phyloP scores from a whole-genome alignment of 1,140 invertebrate genomes.

The Eumeta japonica region DNA sequence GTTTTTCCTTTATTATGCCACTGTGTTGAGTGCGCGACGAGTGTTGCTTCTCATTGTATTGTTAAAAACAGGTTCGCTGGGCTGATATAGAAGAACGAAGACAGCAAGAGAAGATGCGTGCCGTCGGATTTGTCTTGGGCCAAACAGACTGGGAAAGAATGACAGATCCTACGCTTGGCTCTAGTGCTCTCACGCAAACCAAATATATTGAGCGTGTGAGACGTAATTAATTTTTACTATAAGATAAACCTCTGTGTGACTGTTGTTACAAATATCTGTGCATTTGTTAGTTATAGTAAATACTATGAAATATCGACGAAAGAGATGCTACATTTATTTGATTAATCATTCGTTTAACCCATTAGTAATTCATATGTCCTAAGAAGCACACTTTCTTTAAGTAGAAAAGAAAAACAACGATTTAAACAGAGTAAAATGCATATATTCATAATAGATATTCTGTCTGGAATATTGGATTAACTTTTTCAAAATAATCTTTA shows the following conservation, averaged over 20 bases:
- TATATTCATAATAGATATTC: too few species aligned
- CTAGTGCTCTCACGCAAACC: slow-evolving; percentile 85
- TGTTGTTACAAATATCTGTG: background rate
- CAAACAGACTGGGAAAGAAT: slow-evolving; percentile 93
- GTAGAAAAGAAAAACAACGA: too few species aligned
- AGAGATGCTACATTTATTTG: too few species aligned
- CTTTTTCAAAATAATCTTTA: too few species aligned
- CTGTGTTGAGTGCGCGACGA: too few species aligned
- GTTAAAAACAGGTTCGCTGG: slow-evolving; percentile 82
- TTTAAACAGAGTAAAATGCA: too few species aligned
- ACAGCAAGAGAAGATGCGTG: slow-evolving; percentile 85
- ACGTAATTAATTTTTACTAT: slow-evolving; percentile 1
- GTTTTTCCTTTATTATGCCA: background rate
- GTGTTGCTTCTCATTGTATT: slow-evolving; percentile 42
- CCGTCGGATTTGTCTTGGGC: slow-evolving; percentile 92
- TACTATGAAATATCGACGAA: too few species aligned
- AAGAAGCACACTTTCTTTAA: too few species aligned
- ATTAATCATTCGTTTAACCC: too few species aligned
- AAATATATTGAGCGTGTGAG: slow-evolving; percentile 79
- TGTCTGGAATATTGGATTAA: too few species aligned
- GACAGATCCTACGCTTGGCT: slow-evolving; percentile 87
- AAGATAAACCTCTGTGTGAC: background rate
- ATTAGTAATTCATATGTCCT: too few species aligned
- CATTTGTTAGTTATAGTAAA: too few species aligned
- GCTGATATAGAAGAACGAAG: slow-evolving; percentile 93